Percentiles rank a stretch among this genome's conserved stretches.
Conservation (phyloP, 2,113 vertebrate genomes). For the Python bivittatus region DNA sequence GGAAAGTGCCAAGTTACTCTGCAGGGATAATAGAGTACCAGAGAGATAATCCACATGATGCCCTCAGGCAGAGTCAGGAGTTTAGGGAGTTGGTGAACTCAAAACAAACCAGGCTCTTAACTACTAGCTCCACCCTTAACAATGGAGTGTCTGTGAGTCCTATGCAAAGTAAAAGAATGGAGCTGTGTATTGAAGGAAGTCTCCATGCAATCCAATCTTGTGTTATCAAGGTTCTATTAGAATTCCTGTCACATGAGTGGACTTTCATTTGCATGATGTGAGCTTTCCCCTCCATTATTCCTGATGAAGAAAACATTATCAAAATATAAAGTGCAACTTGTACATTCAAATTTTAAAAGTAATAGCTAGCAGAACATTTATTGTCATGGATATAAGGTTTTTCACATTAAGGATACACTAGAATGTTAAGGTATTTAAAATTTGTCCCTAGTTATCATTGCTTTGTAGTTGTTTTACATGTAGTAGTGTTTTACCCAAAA, state of each 20-base stretch:
- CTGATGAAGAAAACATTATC: neutral
- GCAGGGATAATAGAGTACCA: neutral
- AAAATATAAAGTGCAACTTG: neutral
- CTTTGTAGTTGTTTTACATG: neutral
- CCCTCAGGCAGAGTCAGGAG: neutral
- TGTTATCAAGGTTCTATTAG: neutral
- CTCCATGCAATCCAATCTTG: neutral
- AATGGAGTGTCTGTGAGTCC: neutral
- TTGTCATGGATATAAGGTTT: neutral
- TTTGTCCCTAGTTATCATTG: neutral
- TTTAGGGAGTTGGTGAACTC: neutral
- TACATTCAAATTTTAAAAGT: neutral
- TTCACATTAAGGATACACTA: neutral
- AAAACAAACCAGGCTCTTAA: neutral
- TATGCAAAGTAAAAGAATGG: neutral
- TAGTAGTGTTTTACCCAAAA: neutral
- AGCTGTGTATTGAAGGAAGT: neutral
- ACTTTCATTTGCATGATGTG: neutral
- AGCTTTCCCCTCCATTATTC: neutral
- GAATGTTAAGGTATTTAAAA: constrained; percentile 1
- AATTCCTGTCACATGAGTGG: neutral
- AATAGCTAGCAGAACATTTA: neutral
- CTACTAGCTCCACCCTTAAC: neutral
- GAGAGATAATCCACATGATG: neutral
- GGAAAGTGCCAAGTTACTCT: neutral